Evolutionary conservation across 2,888 invertebrate genomes (phyloP).

Genomic region (Gymnosoma rotundatum): DNA sequence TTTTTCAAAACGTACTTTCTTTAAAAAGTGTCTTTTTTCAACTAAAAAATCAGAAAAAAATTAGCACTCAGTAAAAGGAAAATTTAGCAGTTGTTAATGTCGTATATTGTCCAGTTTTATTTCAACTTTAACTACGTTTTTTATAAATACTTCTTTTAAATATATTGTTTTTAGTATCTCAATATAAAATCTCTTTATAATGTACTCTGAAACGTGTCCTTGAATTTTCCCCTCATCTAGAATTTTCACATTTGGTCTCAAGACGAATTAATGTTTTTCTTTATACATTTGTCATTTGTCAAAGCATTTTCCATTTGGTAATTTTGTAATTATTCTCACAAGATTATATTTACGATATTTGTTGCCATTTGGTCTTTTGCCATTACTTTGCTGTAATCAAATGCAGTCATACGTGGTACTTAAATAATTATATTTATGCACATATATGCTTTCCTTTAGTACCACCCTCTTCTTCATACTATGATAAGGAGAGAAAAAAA

Average conservation of each 20-base stretch:
- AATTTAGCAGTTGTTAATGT: too few species aligned
- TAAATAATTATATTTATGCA: constrained; percentile 28
- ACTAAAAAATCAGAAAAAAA: too few species aligned
- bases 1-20: too few species aligned
- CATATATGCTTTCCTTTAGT: neutral
- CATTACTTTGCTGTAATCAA: neutral
- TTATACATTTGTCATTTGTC: constrained; percentile 17
- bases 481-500: neutral
- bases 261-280: constrained; percentile 1
- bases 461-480: neutral
- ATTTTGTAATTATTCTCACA: constrained; percentile 4
- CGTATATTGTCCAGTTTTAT: too few species aligned
- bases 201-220: too few species aligned
- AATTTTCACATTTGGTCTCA: constrained; percentile 24
- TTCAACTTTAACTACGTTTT: too few species aligned
- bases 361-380: neutral
- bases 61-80: too few species aligned
- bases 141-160: too few species aligned
- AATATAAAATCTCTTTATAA: too few species aligned
- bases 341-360: neutral
- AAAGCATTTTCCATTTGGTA: neutral
- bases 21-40: too few species aligned
- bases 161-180: too few species aligned
- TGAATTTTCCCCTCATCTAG: too few species aligned
- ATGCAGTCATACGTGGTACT: neutral